Base-by-base conservation (phyloP, 2,888 invertebrate genomes). In the Phaonia tiefii region DNA sequence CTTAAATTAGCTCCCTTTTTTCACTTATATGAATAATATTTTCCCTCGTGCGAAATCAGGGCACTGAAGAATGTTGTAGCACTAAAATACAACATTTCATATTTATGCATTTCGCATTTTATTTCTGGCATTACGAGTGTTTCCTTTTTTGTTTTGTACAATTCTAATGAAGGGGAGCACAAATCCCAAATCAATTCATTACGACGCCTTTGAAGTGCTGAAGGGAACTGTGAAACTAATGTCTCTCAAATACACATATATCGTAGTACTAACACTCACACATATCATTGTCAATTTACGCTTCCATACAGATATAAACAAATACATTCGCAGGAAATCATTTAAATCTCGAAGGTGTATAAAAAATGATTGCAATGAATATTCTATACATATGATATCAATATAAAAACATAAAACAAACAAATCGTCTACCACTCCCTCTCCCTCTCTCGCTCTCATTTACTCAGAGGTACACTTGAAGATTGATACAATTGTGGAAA, bases 121-220 rank as follows among this genome's bases (percentile, higher is more conserved):
- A 3, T 25, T 54, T 25, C 25, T 31, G 4, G 31, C 8, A 8
- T 31, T 5, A 8, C 8, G 31, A 31, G 31, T 20, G 17, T 7
- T 51, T n/a, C n/a, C n/a, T n/a, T n/a, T n/a, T n/a, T n/a, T 4
- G 22, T 8, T 51, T 2, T 22, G 11, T 20, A 22, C 22, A 49
- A 15, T n/a, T n/a, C n/a, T n/a, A n/a, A n/a, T 11, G 22, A 42
- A 22, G n/a, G 39, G 63, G 22, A 42, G 39, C n/a, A 15, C n/a
- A 73, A 54, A 73, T 73, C 73, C 65, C 73, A 73, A 73, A 73
- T 73, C 73, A 73, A 54, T 73, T 73, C 65, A 65, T 73, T 73
- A 63, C 37, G 51, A 65, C 73, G 65, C 54, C 65, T 54, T 25
- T 39, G 42, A n/a, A n/a, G n/a, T 63, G 13, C 20, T n/a, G 20